These are phyloP conservation scores for Schizothorax lantsangensis DNA, from an alignment of 2,797 vertebrate species.

Conservation along the genomic window DNA sequence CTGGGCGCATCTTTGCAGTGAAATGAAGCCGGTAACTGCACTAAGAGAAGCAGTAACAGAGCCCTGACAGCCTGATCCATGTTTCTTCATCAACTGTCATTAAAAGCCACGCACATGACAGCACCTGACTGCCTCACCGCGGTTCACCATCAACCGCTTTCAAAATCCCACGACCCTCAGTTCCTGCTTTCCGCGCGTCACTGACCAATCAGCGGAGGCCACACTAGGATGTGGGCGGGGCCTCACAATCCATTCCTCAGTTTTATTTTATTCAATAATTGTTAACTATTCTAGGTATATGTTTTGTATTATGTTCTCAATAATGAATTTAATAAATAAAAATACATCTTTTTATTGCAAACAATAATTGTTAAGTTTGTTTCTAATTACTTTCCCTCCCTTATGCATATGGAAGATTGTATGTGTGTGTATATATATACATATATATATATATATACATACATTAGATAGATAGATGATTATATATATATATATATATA, in stretches of 20 bases:
- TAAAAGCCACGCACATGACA: background rate
- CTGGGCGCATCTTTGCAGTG: background rate
- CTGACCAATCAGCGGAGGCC: conserved; percentile 50
- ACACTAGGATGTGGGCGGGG: conserved; percentile 28
- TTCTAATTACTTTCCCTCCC: background rate
- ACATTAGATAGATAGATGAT: no score
- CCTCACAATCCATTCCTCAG: background rate
- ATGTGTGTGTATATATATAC: no score
- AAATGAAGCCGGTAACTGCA: background rate
- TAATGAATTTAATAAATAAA: background rate
- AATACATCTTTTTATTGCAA: background rate
- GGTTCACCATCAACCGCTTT: background rate
- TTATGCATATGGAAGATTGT: background rate
- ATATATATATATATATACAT: no score
- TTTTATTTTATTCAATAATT: background rate
- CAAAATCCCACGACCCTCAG: background rate
- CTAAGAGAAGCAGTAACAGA: conserved; percentile 10
- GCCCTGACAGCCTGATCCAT: background rate
- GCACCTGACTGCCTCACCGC: background rate
- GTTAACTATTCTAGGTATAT: background rate
- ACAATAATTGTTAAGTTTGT: background rate
- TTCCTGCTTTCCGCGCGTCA: background rate
- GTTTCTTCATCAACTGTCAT: background rate
- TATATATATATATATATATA: no score
- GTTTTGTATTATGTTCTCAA: background rate